Evolutionary conservation across 2,888 invertebrate species (phyloP), one percentile per base, ranked within the genome.

Genomic region (Hydropsyche betteni): DNA sequence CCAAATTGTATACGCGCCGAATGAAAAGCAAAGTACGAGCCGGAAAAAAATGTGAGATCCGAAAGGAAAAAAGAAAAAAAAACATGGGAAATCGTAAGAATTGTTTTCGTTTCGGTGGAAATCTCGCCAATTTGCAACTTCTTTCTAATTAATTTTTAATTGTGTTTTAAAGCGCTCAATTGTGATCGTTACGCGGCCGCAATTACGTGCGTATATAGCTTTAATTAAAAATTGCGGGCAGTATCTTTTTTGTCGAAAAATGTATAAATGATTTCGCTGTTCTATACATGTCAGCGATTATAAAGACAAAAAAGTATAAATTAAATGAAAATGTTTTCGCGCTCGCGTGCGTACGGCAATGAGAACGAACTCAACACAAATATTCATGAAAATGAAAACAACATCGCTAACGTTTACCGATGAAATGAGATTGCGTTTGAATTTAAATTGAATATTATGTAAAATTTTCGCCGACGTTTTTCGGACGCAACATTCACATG

Each of bases 391-490:
- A 64, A 64, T 33, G 7, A 34, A 64, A 71, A 53, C 71, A 71
- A 71, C 55, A 71, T 71, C 55, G 53, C 71, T n/a, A 53, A 71
- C 52, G 69, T 50, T 53, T 36, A 38, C 52, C 55, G 52, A 53
- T 71, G 52, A 71, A 71, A 71, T 71, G 71, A 36, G 36, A 53
- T 53, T 53, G 55, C 36, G 55, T 52, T 44, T 71, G 71, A 71
- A 71, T 71, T 71, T 71, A 71, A 71, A 71, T 71, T 71, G 71
- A 53, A 71, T 53, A 71, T 71, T 71, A 71, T 71, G 71, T 55
- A 71, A 71, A 71, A 71, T 34, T 36, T 36, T 53, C 8, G 51
- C 52, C 44, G 50, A 69, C 52, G 69, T 36, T 34, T 33, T 51
- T 52, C 69, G 24, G 50, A 8, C 69, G 33, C 14, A 33, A 50